phyloP scores from a whole-genome alignment of 1,140 invertebrate species.

The Drosophila erecta region DNA sequence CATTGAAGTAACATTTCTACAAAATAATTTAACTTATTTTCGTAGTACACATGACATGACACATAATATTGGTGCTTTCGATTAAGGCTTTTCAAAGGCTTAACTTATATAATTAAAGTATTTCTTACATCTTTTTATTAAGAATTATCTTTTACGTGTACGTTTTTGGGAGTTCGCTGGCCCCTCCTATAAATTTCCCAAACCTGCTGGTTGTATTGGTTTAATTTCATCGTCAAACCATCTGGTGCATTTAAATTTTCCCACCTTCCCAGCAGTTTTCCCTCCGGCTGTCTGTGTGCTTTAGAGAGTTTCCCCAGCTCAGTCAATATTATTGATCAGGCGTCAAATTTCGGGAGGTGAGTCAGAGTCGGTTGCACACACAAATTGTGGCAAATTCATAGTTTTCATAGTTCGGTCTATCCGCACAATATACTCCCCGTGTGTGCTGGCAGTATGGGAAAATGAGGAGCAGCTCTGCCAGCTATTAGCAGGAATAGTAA shows the following conservation, averaged over 20 bases:
- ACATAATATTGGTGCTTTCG: too few relatives aligned
- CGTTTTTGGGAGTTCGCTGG: background rate
- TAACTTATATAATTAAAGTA: too few relatives aligned
- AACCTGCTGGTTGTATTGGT: slow-evolving; percentile 55
- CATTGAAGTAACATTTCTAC: too few relatives aligned
- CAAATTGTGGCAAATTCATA: slow-evolving; percentile 61
- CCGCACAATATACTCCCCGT: slow-evolving; percentile 2
- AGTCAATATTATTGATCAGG: slow-evolving; percentile 79
- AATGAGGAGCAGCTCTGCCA: background rate
- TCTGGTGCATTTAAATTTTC: slow-evolving; percentile 64
- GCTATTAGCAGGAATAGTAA: slow-evolving; percentile 6
- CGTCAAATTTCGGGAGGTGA: slow-evolving; percentile 61
- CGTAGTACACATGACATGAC: too few relatives aligned
- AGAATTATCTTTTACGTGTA: too few relatives aligned
- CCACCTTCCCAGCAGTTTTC: slow-evolving; percentile 12
- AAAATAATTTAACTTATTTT: too few relatives aligned
- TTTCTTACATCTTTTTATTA: too few relatives aligned
- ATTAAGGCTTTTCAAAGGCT: too few relatives aligned
- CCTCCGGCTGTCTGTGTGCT: slow-evolving; percentile 9
- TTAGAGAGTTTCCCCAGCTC: slow-evolving; percentile 32
- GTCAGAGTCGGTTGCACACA: slow-evolving; percentile 37
- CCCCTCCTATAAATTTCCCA: background rate
- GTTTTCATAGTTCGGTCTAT: slow-evolving; percentile 45
- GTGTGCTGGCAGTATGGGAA: slow-evolving; percentile 4
- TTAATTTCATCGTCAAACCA: slow-evolving; percentile 74